Evolutionary conservation across 2,888 invertebrate genomes (phyloP).

Genomic region (Drosophila rubida): DNA sequence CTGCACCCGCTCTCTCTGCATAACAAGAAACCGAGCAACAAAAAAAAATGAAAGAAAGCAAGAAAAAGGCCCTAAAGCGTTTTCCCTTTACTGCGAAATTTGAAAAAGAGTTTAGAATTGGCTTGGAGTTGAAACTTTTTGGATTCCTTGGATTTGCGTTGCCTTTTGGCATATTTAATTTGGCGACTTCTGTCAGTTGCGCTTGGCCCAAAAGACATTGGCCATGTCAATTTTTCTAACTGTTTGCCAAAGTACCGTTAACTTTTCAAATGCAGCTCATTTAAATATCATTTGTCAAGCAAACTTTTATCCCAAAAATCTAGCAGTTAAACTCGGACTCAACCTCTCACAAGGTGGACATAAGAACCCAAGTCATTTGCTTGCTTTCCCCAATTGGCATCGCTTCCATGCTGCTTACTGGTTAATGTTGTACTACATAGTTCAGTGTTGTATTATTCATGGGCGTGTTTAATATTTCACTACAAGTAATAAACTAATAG

Average conservation of each 20-base stretch:
- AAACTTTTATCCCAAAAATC: conserved; percentile 41
- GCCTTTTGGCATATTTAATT: conserved; percentile 76
- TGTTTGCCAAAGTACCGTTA: conserved; percentile 42
- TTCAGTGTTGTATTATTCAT: no score
- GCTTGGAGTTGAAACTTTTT: conserved; percentile 53
- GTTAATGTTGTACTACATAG: background rate
- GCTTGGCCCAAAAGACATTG: conserved; percentile 37
- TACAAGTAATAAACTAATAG: background rate
- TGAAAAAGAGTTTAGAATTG: conserved; percentile 58
- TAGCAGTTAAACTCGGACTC: conserved; percentile 12
- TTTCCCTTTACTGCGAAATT: conserved; percentile 16
- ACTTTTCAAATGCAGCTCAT: conserved; percentile 77
- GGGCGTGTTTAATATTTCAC: background rate
- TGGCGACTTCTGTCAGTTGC: conserved; percentile 59
- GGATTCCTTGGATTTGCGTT: conserved; percentile 50
- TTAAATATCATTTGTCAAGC: conserved; percentile 74
- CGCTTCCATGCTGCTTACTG: background rate
- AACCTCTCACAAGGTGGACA: background rate
- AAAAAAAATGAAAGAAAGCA: background rate
- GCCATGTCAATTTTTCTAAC: conserved; percentile 60
- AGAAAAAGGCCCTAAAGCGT: conserved; percentile 15
- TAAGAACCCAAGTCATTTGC: background rate
- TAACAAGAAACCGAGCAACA: background rate
- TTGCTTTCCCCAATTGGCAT: background rate
- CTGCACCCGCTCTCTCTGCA: background rate